Conservation (phyloP, 2,888 invertebrate species). For the Nudaria mundana region DNA sequence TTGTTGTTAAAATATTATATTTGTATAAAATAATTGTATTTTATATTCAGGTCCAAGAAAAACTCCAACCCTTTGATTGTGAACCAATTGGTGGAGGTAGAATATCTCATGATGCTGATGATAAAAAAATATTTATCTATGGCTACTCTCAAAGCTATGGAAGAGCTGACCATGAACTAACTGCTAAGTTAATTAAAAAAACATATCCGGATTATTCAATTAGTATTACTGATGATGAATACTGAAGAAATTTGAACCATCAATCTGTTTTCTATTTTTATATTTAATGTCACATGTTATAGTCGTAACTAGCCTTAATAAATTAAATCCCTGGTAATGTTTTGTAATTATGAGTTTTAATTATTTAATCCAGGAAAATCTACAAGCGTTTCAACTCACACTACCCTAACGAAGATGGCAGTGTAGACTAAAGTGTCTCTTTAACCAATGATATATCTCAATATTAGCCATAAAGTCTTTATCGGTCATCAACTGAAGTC, state of each 20-base stretch:
- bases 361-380: too few species aligned
- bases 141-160: conserved; percentile 97
- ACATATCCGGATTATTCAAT: conserved; percentile 88
- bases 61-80: conserved; percentile 81
- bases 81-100: conserved; percentile 96
- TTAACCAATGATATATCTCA: too few species aligned
- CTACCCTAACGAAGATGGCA: too few species aligned
- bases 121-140: conserved; percentile 92
- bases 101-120: conserved; percentile 89
- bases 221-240: conserved; percentile 92
- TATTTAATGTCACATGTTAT: not conserved
- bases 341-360: too few species aligned
- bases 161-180: conserved; percentile 91
- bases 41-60: conserved; percentile 59
- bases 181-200: conserved; percentile 88
- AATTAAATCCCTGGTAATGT: conserved; percentile 2
- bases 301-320: not conserved
- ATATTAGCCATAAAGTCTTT: too few species aligned
- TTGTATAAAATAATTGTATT: too few species aligned
- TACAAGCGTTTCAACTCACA: too few species aligned
- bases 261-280: conserved; percentile 1
- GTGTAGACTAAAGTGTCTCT: too few species aligned
- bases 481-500: too few species aligned
- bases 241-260: conserved; percentile 62
- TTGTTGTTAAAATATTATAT: too few species aligned